Percentiles rank a stretch among this genome's conserved stretches.
These are phyloP conservation scores for Speoplatyrhinus poulsoni DNA, from an alignment of 2,113 vertebrate species.

Conservation along the genomic window DNA sequence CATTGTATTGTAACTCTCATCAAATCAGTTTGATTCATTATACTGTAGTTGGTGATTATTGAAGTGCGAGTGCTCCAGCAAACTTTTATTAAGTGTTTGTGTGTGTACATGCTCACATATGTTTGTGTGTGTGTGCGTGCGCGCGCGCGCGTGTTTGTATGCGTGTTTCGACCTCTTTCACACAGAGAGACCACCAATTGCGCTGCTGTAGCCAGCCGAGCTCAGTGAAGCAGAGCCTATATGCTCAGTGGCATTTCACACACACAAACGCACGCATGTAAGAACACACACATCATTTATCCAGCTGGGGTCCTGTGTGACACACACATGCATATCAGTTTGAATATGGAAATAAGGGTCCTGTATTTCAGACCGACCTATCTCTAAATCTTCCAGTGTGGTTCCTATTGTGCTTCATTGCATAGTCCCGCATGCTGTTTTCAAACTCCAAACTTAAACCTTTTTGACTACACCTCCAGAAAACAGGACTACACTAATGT, in stretches of 20 bases:
- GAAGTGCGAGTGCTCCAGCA: conserved; percentile 48
- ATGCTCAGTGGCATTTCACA: conserved; percentile 94
- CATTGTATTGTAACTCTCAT: no score
- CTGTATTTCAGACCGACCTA: conserved; percentile 11
- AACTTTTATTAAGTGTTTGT: conserved; percentile 59
- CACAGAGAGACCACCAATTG: conserved; percentile 72
- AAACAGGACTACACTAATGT: no score
- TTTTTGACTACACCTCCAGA: no score
- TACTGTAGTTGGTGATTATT: conserved; percentile 47
- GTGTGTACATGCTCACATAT: conserved; percentile 8
- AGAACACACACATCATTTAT: conserved; percentile 66
- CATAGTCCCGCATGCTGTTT: no score
- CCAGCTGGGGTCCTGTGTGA: conserved; percentile 63
- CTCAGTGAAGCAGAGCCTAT: conserved; percentile 85
- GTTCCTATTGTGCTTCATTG: neutral
- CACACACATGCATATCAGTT: conserved; percentile 26
- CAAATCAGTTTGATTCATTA: conserved; percentile 29
- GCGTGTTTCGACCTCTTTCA: conserved; percentile 64
- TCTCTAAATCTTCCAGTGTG: conserved; percentile 34
- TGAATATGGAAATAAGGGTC: conserved; percentile 56
- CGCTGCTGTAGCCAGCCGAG: conserved; percentile 71
- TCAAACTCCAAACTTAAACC: no score
- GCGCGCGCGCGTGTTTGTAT: conserved; percentile 10
- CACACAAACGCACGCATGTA: conserved; percentile 61
- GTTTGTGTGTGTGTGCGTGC: neutral